phyloP scores from a whole-genome alignment of 2,797 vertebrate species.

The Squalus acanthias region DNA sequence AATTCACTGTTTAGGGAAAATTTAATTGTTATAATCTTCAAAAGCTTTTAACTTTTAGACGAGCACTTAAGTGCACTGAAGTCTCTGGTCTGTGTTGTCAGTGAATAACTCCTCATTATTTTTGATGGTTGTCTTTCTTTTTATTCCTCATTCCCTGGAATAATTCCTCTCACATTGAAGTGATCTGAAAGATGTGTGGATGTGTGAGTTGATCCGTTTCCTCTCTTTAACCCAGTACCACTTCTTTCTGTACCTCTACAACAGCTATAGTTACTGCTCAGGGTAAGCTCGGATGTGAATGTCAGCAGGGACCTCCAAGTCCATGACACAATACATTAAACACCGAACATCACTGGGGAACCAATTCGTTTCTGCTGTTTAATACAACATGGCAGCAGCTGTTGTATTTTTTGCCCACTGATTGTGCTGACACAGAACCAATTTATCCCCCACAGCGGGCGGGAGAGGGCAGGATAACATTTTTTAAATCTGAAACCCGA shows the following conservation, averaged over 20 bases:
- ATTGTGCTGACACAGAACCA: no score
- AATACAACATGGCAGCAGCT: no score
- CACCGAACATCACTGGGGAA: no score
- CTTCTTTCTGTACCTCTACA: background rate
- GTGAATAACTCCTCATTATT: no score
- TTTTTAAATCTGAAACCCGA: no score
- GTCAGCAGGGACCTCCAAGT: background rate
- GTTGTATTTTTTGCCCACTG: no score
- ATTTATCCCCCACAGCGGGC: no score
- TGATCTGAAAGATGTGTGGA: background rate
- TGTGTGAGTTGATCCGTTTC: background rate
- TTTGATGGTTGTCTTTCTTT: background rate
- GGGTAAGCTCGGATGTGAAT: background rate
- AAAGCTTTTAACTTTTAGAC: background rate
- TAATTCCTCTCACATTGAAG: background rate
- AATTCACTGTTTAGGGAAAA: background rate
- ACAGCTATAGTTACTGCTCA: background rate
- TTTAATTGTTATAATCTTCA: background rate
- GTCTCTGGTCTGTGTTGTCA: background rate
- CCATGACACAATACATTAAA: background rate
- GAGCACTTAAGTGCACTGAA: background rate
- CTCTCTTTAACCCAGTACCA: background rate
- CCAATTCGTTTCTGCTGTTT: background rate
- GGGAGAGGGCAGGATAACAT: no score
- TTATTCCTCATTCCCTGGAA: background rate